Evolutionary conservation across 2,797 vertebrate genomes (phyloP).

Genomic region (Xerus rutilus): DNA sequence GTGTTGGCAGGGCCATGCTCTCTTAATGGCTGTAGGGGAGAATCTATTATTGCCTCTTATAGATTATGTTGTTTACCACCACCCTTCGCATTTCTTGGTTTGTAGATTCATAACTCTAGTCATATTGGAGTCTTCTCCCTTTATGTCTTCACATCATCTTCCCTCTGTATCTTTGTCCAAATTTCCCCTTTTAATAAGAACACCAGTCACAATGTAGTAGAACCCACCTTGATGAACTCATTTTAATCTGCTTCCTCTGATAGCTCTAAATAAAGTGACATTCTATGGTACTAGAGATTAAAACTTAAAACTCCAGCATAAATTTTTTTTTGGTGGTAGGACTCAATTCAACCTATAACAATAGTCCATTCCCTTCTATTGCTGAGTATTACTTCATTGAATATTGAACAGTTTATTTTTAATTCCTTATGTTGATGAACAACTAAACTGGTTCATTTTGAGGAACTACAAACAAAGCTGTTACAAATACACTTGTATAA

Average conservation of each 20-base stretch:
- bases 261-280: background rate
- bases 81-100: background rate
- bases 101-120: background rate
- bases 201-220: background rate
- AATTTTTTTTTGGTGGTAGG: background rate
- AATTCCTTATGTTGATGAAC: background rate
- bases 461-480: background rate
- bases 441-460: background rate
- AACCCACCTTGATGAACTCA: background rate
- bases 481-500: background rate
- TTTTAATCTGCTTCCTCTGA: background rate
- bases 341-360: background rate
- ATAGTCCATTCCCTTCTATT: background rate
- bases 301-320: background rate
- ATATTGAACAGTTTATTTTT: constrained; percentile 9
- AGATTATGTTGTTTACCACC: background rate
- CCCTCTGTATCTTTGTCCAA: background rate
- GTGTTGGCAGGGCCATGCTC: background rate
- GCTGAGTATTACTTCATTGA: background rate
- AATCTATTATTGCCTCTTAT: background rate
- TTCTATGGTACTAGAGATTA: background rate
- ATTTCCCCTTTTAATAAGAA: background rate
- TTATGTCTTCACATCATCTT: background rate
- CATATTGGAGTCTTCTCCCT: background rate
- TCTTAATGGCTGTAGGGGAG: background rate